Base-by-base conservation (phyloP, 2,888 invertebrate genomes). In the Alitta virens region DNA sequence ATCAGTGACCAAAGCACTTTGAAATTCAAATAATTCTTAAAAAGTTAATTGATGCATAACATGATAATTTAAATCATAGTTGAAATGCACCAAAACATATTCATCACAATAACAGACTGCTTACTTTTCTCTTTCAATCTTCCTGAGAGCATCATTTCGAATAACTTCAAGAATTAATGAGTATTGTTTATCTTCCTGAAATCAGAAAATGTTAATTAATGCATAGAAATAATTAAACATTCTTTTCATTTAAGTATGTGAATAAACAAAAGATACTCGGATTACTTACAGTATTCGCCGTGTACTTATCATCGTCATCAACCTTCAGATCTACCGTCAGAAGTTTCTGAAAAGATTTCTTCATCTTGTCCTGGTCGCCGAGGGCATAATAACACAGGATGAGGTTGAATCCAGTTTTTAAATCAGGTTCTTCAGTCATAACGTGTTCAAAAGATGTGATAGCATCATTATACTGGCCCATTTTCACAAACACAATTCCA, bases 381-480 rank as follows among this genome's bases (percentile, higher is more conserved):
- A 84, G 73, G 40, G 84, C 83, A 71, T 82, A 84, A 68, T 84
- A 82, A 63, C 84, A 83, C 24, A 85, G 73, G 38, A 97, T 89
- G 60, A 96, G 85, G 81, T 98, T 95, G 68, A 99, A 86, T 50
- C 95, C 94, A 78, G 90, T 90, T 74, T 89, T 90, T 77, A 92
- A 91, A 78, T 93, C 92, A 0, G 95, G 90, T 72, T 91, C 90
- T 81, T 98, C 97, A 59, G 92, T 91, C 93, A 99, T 95, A 63
- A 98, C 96, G 82, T 94, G 96, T 79, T 99, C 98, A 82, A 99
- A 94, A 74, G 94, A 94, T 2, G 92, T 91, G 52, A 95, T 91
- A 0, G 99, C 98, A 80, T 99, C 98, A 58, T 91, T 91, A 82
- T 94, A 94, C 81, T 96, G 94, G 27, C 94, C 94, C 91, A 97